Evolutionary conservation across 2,888 invertebrate species (phyloP), one percentile per base, ranked within the genome.

Genomic region (Entomobrya proxima): DNA sequence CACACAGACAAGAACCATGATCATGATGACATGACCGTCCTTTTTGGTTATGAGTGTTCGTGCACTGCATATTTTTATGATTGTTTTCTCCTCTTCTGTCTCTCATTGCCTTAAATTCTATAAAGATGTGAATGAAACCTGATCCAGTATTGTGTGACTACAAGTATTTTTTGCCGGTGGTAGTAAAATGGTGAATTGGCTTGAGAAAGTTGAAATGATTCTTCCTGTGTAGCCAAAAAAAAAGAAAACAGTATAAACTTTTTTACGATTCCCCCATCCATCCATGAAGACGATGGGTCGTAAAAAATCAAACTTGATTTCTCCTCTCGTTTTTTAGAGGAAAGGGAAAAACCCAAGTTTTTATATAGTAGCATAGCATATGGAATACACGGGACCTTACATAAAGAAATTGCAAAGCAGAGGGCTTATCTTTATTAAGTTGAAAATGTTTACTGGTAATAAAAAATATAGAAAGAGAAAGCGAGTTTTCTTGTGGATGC

Each of bases 271-370:
- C 37, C 79, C 69, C 47, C 52, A 72, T 72, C 30, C 72, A 69
- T 52, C 32, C 74, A 74, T 30, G 50, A 30, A 69, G 64, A 18
- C 7, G 27, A 18, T 18, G 11, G 79, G 52, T 79, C 79, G 79
- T 79, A 79, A 79, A 69, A 69, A 79, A 79, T 79, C 79, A 79
- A 79, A 79, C 35, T 79, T 69, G 79, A 79, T 79, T 44, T 77
- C 32, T 44, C 61, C 44, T 61, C 35, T 13, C 47, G 15, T 52
- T 75, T 75, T 52, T 32, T 55, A 27, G 5, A 30, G 13, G 30
- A 69, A 47, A 27, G 44, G 35, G 30, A 44, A 40, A 37, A 1
- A 61, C 9, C n/a, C n/a, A n/a, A n/a, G n/a, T n/a, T n/a, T 32
- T 30, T 15, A 61, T 32, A 30, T 61, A 18, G 9, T 55, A 24